Evolutionary conservation across 1,140 invertebrate species (phyloP), one percentile per base, ranked within the genome.

Genomic region (Leptopilina boulardi): DNA sequence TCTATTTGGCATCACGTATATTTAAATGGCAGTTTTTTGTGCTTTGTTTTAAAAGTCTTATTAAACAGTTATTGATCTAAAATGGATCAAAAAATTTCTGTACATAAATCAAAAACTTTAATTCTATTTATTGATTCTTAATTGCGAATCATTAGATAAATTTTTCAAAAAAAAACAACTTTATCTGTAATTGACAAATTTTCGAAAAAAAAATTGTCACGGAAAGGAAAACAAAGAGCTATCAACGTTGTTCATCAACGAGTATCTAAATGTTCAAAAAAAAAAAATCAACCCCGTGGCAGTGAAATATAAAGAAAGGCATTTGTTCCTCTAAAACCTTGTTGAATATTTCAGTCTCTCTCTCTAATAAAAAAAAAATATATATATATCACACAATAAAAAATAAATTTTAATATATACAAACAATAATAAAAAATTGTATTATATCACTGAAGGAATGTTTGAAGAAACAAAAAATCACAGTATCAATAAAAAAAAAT

Each of bases 391-490:
- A 23, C 54, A 23, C 13, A 59, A 23, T 21, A 59, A 26, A 19
- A 10, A 23, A 23, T 59, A 19, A 19, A 23, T 38, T 19, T 19
- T 19, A 21, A 23, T 59, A 59, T 23, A 23, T 59, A 59, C 10
- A 59, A 3, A 59, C n/a, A 51, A 51, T 18, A 51, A n/a, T 51
- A 18, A n/a, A 51, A 51, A 18, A 51, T n/a, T n/a, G 47, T 51
- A 51, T 44, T 44, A 44, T 44, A 44, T 44, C 3, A 44, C 42
- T 51, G 47, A n/a, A 38, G 72, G 71, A 77, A 86, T 79, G 79
- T 47, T 73, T 75, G 77, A 78, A 80, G 56, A 79, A 82, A 85
- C 77, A 82, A 82, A 80, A 75, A 71, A 30, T 34, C 4, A 72
- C 70, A 51, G 47, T 51, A 18, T 51, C 8, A n/a, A n/a, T 51